A percentile compares a stretch with the other conserved stretches of the same genome.
Evolutionary conservation across 2,888 invertebrate species (phyloP).

Genomic region (Nephrotoma guestfalica): DNA sequence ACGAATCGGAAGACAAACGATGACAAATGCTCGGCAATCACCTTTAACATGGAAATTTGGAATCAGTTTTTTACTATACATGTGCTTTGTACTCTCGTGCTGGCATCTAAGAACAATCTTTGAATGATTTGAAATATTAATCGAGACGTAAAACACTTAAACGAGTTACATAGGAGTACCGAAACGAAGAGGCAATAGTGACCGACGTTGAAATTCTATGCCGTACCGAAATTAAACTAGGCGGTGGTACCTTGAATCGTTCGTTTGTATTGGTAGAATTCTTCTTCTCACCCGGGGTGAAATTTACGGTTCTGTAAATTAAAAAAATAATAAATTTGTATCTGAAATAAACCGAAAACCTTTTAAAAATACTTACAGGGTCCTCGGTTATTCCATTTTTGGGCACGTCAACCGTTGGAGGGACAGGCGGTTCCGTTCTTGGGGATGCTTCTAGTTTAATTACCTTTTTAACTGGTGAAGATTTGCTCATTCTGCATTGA

Average conservation of each 20-base stretch:
- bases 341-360: background rate
- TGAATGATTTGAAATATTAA: no score
- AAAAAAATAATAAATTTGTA: background rate
- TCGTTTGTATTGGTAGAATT: constrained; percentile 66
- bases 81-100: no score
- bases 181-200: no score
- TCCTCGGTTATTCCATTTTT: background rate
- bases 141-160: no score
- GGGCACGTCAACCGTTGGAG: background rate
- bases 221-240: constrained; percentile 64
- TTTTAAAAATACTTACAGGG: background rate
- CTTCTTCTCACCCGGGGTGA: constrained; percentile 70
- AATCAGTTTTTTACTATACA: no score
- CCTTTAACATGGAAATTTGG: no score
- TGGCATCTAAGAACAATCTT: no score
- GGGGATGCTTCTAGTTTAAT: background rate
- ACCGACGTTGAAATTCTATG: constrained; percentile 59
- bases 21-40: no score
- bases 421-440: background rate
- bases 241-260: constrained; percentile 70
- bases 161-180: no score
- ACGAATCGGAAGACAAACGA: no score
- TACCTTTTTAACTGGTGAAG: background rate
- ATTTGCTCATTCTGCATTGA: background rate
- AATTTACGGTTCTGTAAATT: constrained; percentile 35